Percentiles rank a stretch among this genome's conserved stretches.
phyloP scores from a whole-genome alignment of 1,140 invertebrate genomes.

The Onthophagus taurus region DNA sequence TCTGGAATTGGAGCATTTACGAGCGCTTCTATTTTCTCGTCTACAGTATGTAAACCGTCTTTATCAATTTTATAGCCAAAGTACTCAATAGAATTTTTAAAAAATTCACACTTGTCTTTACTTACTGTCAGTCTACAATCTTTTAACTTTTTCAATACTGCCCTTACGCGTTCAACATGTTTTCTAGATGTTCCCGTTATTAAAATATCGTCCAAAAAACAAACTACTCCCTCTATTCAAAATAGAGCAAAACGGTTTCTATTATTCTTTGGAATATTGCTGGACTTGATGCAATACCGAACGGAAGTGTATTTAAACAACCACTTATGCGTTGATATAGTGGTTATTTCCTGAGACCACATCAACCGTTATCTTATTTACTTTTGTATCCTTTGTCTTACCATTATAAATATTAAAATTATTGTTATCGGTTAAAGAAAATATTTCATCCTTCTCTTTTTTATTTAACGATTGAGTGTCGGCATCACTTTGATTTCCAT shows the following conservation, averaged over 20 bases:
- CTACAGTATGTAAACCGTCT: background rate
- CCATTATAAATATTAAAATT: too few relatives aligned
- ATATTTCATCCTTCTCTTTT: too few relatives aligned
- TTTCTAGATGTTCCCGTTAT: background rate
- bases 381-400: too few relatives aligned
- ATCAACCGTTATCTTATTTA: too few relatives aligned
- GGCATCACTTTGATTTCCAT: too few relatives aligned
- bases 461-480: too few relatives aligned
- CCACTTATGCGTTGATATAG: constrained; percentile 15
- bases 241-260: constrained; percentile 24
- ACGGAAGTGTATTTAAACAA: constrained; percentile 16
- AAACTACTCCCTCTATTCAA: constrained; percentile 7
- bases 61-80: background rate
- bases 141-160: background rate
- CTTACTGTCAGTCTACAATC: background rate
- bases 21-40: background rate
- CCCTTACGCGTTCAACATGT: background rate
- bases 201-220: constrained; percentile 2
- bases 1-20: background rate
- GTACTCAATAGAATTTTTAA: background rate
- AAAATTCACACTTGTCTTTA: background rate
- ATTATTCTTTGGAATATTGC: constrained; percentile 30
- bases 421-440: too few relatives aligned
- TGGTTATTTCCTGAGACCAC: too few relatives aligned
- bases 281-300: constrained; percentile 16